These are phyloP conservation scores for Centrocercus urophasianus DNA, from an alignment of 2,113 vertebrate genomes.

Conservation along the genomic window DNA sequence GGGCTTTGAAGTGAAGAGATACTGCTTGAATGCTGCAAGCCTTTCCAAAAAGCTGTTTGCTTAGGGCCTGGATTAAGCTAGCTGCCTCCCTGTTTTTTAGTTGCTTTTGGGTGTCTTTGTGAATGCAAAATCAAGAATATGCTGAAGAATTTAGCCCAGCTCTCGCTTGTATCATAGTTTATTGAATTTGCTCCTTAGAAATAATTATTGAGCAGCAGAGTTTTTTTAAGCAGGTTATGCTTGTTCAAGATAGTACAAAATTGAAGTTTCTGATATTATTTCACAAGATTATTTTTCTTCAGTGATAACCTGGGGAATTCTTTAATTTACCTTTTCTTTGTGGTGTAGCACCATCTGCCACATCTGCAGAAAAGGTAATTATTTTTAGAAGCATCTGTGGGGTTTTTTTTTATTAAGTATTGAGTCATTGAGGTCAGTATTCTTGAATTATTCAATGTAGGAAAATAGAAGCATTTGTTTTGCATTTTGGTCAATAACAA, in stretches of 20 bases:
- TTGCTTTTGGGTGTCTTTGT: neutral
- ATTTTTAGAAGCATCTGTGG: slow-evolving; percentile 55
- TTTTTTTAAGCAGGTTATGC: slow-evolving; percentile 31
- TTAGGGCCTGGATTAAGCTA: slow-evolving; percentile 1
- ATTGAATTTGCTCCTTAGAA: slow-evolving; percentile 4
- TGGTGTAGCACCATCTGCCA: slow-evolving; percentile 70
- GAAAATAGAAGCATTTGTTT: neutral
- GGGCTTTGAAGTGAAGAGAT: slow-evolving; percentile 16
- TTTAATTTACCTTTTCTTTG: slow-evolving; percentile 67
- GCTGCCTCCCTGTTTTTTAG: neutral
- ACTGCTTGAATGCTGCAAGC: neutral
- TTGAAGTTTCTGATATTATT: slow-evolving; percentile 43
- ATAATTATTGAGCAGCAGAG: neutral
- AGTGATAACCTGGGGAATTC: slow-evolving; percentile 68
- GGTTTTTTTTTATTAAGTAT: slow-evolving; percentile 49
- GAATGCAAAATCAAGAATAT: neutral
- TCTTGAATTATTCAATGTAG: slow-evolving; percentile 20
- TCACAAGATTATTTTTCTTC: slow-evolving; percentile 56
- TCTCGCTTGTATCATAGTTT: neutral
- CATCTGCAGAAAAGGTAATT: slow-evolving; percentile 56
- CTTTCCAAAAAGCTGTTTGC: neutral
- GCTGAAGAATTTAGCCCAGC: neutral
- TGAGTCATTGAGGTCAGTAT: slow-evolving; percentile 43
- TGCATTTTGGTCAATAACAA: neutral
- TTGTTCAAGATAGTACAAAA: slow-evolving; percentile 30